Evolutionary conservation across 2,888 invertebrate genomes (phyloP).

Genomic region (Oeneis ivallda): DNA sequence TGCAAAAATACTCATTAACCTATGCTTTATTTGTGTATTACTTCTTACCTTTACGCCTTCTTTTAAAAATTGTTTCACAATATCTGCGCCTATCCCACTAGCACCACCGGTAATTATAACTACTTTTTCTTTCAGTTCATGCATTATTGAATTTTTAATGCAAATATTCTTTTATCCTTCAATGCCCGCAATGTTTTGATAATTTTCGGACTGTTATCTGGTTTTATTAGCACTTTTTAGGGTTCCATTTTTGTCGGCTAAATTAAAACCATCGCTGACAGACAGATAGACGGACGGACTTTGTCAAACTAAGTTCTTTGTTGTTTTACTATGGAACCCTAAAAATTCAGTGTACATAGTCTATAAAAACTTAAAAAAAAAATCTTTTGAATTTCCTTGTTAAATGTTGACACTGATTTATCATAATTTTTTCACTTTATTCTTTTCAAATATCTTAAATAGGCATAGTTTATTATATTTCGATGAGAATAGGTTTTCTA

Average conservation of each 20-base stretch:
- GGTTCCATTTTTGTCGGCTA: not conserved
- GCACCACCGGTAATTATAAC: slow-evolving; percentile 55
- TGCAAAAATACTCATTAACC: not conserved
- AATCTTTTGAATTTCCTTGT: too few species aligned
- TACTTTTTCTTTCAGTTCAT: slow-evolving; percentile 45
- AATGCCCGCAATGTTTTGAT: not conserved
- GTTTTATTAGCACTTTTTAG: not conserved
- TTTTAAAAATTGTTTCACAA: slow-evolving; percentile 44
- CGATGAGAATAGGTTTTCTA: too few species aligned
- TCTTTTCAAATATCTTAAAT: too few species aligned
- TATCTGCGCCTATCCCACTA: slow-evolving; percentile 51
- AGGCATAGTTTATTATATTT: too few species aligned
- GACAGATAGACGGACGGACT: too few species aligned
- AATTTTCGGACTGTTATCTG: not conserved
- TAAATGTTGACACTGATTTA: too few species aligned
- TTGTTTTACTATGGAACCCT: too few species aligned
- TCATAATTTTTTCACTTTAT: too few species aligned
- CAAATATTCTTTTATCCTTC: not conserved
- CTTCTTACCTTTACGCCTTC: slow-evolving; percentile 43
- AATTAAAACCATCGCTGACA: too few species aligned
- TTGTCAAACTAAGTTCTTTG: too few species aligned
- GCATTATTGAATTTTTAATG: slow-evolving; percentile 35
- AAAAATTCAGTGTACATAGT: too few species aligned
- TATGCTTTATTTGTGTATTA: not conserved
- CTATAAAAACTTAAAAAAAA: too few species aligned